Evolutionary conservation across 2,888 invertebrate species (phyloP).

Genomic region (Cheilosia pagana): DNA sequence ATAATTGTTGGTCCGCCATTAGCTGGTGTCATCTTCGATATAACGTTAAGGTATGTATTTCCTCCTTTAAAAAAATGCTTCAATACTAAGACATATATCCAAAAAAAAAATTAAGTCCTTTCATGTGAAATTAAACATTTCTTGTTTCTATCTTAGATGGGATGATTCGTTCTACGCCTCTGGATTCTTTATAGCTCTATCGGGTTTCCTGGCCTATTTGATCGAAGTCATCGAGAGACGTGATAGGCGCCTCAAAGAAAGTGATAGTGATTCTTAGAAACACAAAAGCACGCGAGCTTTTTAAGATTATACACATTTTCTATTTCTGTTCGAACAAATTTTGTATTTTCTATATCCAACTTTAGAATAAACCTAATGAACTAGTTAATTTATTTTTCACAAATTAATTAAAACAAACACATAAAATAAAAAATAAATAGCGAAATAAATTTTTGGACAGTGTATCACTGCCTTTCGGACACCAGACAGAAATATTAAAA

Average conservation of each 20-base stretch:
- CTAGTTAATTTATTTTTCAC: slow-evolving; percentile 9
- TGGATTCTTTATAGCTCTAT: slow-evolving; percentile 91
- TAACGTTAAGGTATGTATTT: slow-evolving; percentile 79
- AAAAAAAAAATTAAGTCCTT: no score
- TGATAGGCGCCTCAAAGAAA: slow-evolving; percentile 79
- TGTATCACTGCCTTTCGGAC: slow-evolving; percentile 76
- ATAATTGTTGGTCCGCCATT: slow-evolving; percentile 96
- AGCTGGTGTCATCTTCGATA: slow-evolving; percentile 87
- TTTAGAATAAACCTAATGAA: neutral
- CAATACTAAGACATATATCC: no score
- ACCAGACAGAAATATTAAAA: slow-evolving; percentile 35
- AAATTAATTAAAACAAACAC: slow-evolving; percentile 1
- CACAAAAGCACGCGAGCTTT: slow-evolving; percentile 60
- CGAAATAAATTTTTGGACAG: slow-evolving; percentile 68
- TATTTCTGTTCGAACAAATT: slow-evolving; percentile 23
- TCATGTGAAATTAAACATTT: neutral
- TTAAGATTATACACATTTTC: slow-evolving; percentile 38
- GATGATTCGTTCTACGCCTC: slow-evolving; percentile 92
- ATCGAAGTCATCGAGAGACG: slow-evolving; percentile 82
- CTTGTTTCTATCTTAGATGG: slow-evolving; percentile 84
- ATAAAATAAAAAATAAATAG: slow-evolving; percentile 1
- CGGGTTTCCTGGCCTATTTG: slow-evolving; percentile 85
- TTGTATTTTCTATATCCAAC: neutral
- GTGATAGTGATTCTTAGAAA: slow-evolving; percentile 81
- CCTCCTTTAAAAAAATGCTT: no score